Percentiles rank a stretch among this genome's conserved stretches.
Evolutionary conservation across 2,113 vertebrate species (phyloP).

Genomic region (Motacilla tschutschensis): DNA sequence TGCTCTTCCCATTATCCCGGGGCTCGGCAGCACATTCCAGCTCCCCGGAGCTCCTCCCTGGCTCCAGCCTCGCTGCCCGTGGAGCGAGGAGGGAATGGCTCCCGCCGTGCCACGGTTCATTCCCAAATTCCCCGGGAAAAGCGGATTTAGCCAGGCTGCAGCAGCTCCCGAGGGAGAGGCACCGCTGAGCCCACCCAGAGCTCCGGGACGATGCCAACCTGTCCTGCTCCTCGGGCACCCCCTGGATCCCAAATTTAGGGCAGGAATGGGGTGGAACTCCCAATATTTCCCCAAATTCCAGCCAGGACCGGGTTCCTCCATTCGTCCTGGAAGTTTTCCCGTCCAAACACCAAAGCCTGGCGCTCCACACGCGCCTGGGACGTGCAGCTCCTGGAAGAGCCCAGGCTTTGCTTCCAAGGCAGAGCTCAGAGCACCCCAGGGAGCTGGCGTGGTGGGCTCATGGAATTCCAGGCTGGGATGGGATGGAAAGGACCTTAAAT

Average conservation of each 20-base stretch:
- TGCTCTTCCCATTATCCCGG: background rate
- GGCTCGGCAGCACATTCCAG: background rate
- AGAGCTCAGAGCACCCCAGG: background rate
- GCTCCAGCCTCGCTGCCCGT: background rate
- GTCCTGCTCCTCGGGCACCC: background rate
- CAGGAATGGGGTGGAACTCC: background rate
- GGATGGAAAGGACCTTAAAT: background rate
- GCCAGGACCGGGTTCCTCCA: background rate
- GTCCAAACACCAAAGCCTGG: background rate
- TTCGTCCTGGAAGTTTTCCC: background rate
- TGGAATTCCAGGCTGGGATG: background rate
- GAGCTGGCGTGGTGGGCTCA: background rate
- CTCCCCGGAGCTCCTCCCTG: background rate
- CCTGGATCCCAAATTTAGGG: background rate
- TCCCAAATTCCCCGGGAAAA: background rate
- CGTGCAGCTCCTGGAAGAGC: background rate
- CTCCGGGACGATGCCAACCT: fast-evolving
- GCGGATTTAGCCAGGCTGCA: background rate
- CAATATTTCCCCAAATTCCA: background rate
- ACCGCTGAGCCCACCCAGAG: background rate
- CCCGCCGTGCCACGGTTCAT: background rate
- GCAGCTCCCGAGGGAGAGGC: fast-evolving
- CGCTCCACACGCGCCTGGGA: background rate
- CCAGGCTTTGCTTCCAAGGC: fast-evolving
- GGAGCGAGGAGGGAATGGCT: background rate